Evolutionary conservation across 2,888 invertebrate genomes (phyloP), one percentile per base, ranked within the genome.

Genomic region (Galerucella pusilla): DNA sequence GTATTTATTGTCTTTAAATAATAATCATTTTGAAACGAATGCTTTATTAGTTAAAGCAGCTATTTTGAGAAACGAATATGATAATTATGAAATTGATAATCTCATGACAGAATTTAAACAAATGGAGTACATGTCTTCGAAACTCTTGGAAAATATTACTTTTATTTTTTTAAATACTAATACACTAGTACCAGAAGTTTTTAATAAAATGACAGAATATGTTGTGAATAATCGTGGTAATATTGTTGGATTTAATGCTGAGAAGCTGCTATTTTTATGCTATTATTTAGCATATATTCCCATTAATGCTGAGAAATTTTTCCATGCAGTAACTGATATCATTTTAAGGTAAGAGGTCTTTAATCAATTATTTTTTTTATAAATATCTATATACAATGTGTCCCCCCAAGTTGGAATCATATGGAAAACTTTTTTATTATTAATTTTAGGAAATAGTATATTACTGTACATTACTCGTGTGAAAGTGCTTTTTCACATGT

Each of bases 231-330:
- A 89, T 77, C 85, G 86, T 67, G 82, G 87, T 1, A 85, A 87
- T 79, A 77, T 91, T 2, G 83, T 89, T 1, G 90, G 89, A 3
- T 90, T 90, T 76, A 90, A 89, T 60, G 88, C 88, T 2, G 90
- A 89, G 79, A 90, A 89, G 80, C 81, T 90, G 0, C 80, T 91
- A 14, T 88, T 85, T 67, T 86, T 90, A 74, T 88, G 89, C 75
- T 91, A 89, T 80, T 85, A 86, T 80, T 83, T 90, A 12, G 90
- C 90, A 45, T 90, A 90, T 81, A 84, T 85, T 16, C 90, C 91
- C 0, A 81, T 86, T 65, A 85, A 88, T 10, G 80, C 79, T 5
- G 83, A 86, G 1, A 82, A 86, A 52, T 87, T 88, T 28, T 86
- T 90, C 65, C 80, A 87, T 20, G 83, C 83, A 72, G 86, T 88